phyloP scores from a whole-genome alignment of 2,797 vertebrate genomes.

The Apogon hyalosoma region DNA sequence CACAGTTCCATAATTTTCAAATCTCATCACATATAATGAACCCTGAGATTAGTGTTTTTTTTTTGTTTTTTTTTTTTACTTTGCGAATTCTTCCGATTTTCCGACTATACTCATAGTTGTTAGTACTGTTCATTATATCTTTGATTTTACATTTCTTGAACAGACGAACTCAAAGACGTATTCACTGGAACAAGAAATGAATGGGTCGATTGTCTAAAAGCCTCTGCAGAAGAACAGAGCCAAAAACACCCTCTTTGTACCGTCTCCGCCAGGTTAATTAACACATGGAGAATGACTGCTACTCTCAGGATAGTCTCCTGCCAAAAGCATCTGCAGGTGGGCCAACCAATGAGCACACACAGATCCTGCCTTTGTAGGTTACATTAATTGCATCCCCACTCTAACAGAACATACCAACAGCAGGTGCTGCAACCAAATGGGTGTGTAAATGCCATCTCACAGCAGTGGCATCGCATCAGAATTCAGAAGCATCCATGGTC shows the following conservation, averaged over 20 bases:
- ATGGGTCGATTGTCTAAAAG: slow-evolving; percentile 27
- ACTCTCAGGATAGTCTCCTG: slow-evolving; percentile 60
- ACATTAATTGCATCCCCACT: slow-evolving; percentile 79
- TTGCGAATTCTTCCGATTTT: too few relatives aligned
- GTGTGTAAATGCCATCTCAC: slow-evolving; percentile 38
- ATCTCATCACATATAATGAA: too few relatives aligned
- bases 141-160: neutral
- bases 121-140: neutral
- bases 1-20: too few relatives aligned
- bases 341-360: slow-evolving; percentile 69
- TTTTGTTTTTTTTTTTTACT: too few relatives aligned
- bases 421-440: slow-evolving; percentile 67
- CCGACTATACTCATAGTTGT: too few relatives aligned
- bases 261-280: slow-evolving; percentile 76
- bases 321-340: slow-evolving; percentile 75
- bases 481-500: slow-evolving; percentile 18
- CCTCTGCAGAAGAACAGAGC: slow-evolving; percentile 22
- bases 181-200: slow-evolving; percentile 5
- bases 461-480: slow-evolving; percentile 34
- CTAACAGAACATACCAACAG: slow-evolving; percentile 53
- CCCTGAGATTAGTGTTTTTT: too few relatives aligned
- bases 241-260: slow-evolving; percentile 58
- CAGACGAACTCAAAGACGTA: slow-evolving; percentile 23
- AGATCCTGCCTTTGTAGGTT: slow-evolving; percentile 75
- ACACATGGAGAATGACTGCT: slow-evolving; percentile 63